Evolutionary conservation across 2,113 vertebrate species (phyloP).

Genomic region (Brienomyrus brachyistius): DNA sequence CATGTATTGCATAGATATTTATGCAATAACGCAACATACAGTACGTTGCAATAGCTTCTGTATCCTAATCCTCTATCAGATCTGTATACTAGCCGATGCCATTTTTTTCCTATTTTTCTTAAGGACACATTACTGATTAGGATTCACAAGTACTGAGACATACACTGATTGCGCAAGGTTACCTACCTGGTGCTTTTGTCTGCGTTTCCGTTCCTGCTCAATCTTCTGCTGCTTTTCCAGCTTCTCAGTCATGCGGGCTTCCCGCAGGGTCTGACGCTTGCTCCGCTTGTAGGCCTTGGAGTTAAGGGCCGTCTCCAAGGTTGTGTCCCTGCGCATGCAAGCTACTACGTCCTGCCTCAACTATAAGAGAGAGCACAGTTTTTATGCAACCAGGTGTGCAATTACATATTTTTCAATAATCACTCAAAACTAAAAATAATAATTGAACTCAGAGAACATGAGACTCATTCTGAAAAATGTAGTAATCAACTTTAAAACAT

Average conservation of each 20-base stretch:
- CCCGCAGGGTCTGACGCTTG: constrained; percentile 89
- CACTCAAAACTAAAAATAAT: neutral
- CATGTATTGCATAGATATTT: neutral
- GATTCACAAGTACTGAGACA: neutral
- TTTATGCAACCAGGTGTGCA: neutral
- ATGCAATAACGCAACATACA: neutral
- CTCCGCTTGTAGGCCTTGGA: constrained; percentile 96
- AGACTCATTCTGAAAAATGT: neutral
- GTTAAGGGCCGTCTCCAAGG: constrained; percentile 91
- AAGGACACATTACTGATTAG: neutral
- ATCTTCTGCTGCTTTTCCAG: constrained; percentile 99
- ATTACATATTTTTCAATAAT: neutral
- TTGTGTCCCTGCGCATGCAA: constrained; percentile 93
- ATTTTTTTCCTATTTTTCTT: neutral
- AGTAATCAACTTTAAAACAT: neutral
- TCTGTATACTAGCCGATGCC: neutral
- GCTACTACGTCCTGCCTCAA: constrained; percentile 94
- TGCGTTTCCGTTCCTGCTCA: constrained; percentile 90
- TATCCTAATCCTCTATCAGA: neutral
- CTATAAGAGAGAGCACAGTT: constrained; percentile 45
- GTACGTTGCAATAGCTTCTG: neutral
- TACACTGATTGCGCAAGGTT: neutral
- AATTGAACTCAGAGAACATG: neutral
- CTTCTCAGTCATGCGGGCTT: constrained; percentile 96
- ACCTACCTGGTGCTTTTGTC: constrained; percentile 96